Conservation (phyloP, 2,888 invertebrate genomes). For the Baronia brevicornis region DNA sequence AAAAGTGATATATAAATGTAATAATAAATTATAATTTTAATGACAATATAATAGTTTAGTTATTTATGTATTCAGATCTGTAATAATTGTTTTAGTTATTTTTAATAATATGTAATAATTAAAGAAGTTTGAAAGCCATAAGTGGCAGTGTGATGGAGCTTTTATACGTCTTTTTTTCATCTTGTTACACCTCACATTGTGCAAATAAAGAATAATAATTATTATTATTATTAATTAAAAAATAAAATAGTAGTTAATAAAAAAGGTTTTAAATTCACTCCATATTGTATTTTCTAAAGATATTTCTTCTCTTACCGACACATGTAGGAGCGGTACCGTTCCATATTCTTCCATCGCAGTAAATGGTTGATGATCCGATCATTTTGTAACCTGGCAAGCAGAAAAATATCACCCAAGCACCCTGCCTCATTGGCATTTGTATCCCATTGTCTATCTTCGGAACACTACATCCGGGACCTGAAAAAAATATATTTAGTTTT, state of each 20-base stretch:
- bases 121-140: too few species aligned
- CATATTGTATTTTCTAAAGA: too few species aligned
- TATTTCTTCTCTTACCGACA: slow-evolving; percentile 75
- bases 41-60: too few species aligned
- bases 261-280: too few species aligned
- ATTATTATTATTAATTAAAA: slow-evolving; percentile 2
- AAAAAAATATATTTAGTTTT: slow-evolving; percentile 18
- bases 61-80: too few species aligned
- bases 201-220: slow-evolving; percentile 7
- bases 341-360: slow-evolving; percentile 84
- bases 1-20: too few species aligned
- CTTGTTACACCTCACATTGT: too few species aligned
- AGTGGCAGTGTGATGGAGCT: too few species aligned
- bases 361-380: slow-evolving; percentile 76
- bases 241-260: neutral
- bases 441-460: slow-evolving; percentile 70
- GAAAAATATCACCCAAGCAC: slow-evolving; percentile 77
- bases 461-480: slow-evolving; percentile 77
- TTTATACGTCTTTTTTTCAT: too few species aligned
- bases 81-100: too few species aligned
- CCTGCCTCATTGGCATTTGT: slow-evolving; percentile 59
- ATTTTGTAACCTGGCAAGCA: slow-evolving; percentile 79
- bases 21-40: too few species aligned
- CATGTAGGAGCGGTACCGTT: slow-evolving; percentile 81
- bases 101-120: too few species aligned